Conservation (phyloP, 2,113 vertebrate species). For the Paramormyrops kingsleyae region DNA sequence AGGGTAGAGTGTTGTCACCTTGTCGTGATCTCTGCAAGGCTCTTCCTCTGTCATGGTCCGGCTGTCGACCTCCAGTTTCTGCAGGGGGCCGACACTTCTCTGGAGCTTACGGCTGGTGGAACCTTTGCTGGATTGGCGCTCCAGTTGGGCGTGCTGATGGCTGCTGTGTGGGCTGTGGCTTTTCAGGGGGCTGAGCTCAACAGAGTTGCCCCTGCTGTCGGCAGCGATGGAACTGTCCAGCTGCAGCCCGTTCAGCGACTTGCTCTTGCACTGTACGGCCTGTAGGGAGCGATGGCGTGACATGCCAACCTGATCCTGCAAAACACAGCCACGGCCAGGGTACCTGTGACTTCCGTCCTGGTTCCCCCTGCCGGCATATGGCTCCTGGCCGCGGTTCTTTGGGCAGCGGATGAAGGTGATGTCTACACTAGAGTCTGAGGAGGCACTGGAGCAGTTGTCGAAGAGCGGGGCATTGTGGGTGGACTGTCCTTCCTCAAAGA, state of each 20-base stretch:
- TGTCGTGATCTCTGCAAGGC: conserved; percentile 49
- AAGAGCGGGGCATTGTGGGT: conserved; percentile 68
- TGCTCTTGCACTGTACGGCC: conserved; percentile 78
- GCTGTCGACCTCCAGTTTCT: conserved; percentile 64
- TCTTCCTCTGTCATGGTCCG: conserved; percentile 72
- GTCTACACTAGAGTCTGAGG: conserved; percentile 89
- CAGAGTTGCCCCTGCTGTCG: conserved; percentile 21
- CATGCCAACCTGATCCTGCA: conserved; percentile 50
- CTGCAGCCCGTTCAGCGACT: conserved; percentile 88
- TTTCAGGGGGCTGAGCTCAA: conserved; percentile 29
- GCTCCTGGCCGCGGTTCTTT: conserved; percentile 61
- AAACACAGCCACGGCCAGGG: conserved; percentile 68
- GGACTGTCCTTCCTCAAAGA: conserved; percentile 64
- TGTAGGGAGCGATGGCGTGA: conserved; percentile 53
- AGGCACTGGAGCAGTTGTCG: conserved; percentile 78
- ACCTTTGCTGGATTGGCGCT: conserved; percentile 67
- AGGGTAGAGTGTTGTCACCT: conserved; percentile 28
- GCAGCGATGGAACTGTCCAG: conserved; percentile 74
- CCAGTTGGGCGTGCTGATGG: conserved; percentile 72
- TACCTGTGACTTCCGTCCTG: conserved; percentile 65
- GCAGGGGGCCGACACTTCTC: conserved; percentile 65
- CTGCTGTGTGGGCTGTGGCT: conserved; percentile 64
- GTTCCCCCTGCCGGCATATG: conserved; percentile 37
- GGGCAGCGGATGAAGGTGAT: conserved; percentile 83
- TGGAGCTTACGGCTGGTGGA: conserved; percentile 63